Evolutionary conservation across 2,113 vertebrate genomes (phyloP).

Genomic region (Oreotrochilus melanogaster): DNA sequence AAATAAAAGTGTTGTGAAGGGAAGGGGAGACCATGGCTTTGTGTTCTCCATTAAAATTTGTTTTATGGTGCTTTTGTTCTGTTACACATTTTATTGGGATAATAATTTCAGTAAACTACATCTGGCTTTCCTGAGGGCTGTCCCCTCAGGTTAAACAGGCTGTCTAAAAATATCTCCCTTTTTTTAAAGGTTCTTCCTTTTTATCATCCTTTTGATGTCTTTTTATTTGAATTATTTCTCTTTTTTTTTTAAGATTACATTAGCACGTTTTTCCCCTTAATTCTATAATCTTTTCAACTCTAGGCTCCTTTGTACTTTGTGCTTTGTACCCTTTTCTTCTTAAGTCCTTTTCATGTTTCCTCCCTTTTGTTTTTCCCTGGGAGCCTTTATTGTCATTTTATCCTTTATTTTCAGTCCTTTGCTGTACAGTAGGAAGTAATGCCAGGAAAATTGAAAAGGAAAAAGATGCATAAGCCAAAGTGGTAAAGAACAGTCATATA

Average conservation of each 20-base stretch:
- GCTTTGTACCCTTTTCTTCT: constrained; percentile 74
- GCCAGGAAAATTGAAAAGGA: constrained; percentile 60
- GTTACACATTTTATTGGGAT: constrained; percentile 64
- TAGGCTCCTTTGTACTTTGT: constrained; percentile 60
- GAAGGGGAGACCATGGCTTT: not conserved
- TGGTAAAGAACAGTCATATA: constrained; percentile 32
- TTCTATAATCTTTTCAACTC: constrained; percentile 72
- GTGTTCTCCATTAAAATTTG: constrained; percentile 37
- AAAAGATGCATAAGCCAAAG: not conserved
- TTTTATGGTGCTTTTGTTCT: constrained; percentile 53
- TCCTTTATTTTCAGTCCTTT: constrained; percentile 68
- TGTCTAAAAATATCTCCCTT: constrained; percentile 36
- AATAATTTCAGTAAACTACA: constrained; percentile 67
- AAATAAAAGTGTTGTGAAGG: constrained; percentile 24
- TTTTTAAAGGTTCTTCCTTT: constrained; percentile 36
- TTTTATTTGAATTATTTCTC: constrained; percentile 63
- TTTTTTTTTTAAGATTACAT: constrained; percentile 54
- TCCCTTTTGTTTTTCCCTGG: constrained; percentile 74
- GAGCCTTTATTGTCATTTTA: constrained; percentile 71
- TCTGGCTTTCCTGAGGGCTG: constrained; percentile 58
- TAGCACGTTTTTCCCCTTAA: constrained; percentile 69
- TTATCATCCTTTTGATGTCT: constrained; percentile 58
- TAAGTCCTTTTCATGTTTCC: constrained; percentile 73
- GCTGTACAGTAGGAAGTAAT: constrained; percentile 62
- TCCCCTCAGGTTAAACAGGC: constrained; percentile 62